Evolutionary conservation across 2,113 vertebrate species (phyloP), one percentile per base, ranked within the genome.

Genomic region (Urocynchramus pylzowi): DNA sequence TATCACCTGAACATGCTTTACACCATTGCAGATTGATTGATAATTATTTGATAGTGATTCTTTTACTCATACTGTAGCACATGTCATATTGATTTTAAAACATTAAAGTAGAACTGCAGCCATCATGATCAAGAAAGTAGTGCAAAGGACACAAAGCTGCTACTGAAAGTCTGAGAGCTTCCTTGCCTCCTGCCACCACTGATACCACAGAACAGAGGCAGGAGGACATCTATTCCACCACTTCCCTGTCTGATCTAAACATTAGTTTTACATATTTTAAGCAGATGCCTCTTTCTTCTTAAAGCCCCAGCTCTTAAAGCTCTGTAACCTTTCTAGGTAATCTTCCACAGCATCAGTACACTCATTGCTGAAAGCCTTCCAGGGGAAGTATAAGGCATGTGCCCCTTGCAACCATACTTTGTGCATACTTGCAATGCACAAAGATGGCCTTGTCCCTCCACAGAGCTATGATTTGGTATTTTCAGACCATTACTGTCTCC

Each of bases 61-160:
- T 70, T 74, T 47, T 73, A 65, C 26, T 84, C 37, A 65, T 28
- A 42, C 22, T 0, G 0, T 27, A 53, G n/a, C 11, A 39, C 1
- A 2, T 61, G 52, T 52, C 59, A 24, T 22, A 30, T 11, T 77
- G 73, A 49, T 77, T 93, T 89, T 56, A 44, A 56, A 74, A 35
- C 24, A 61, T 60, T 52, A 64, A 42, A 76, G 35, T 39, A 63
- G 35, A 63, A 39, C 30, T 68, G 33, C 24, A 80, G 49, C 27
- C 41, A 52, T 67, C 18, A 10, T 35, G 30, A 49, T 35, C 24
- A 61, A 56, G 44, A 4, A 80, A 71, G 35, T 28, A 28, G 20
- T 41, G 6, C 14, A 59, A 16, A 39, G 23, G 30, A 80, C 1
- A 13, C 16, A 33, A 45, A 86, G 64, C 41, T 52, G 15, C 12